A percentile compares a stretch with the other conserved stretches of the same genome.
phyloP scores from a whole-genome alignment of 2,113 vertebrate species.

The Pavo muticus region DNA sequence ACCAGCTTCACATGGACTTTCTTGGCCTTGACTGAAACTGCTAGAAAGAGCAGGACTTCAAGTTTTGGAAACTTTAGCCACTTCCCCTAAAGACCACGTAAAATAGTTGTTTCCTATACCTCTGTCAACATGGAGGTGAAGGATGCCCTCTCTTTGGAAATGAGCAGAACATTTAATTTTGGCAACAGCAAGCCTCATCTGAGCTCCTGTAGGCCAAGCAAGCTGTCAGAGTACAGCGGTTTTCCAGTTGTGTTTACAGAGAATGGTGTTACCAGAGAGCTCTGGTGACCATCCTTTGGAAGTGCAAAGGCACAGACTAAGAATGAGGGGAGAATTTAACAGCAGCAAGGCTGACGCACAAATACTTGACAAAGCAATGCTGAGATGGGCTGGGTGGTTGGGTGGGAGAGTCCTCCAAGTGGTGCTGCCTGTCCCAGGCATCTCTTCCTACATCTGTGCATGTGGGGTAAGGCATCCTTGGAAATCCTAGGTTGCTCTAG shows the following conservation, averaged over 20 bases:
- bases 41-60: background rate
- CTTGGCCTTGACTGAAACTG: background rate
- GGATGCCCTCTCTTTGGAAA: background rate
- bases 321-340: background rate
- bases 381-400: background rate
- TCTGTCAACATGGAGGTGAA: background rate
- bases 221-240: background rate
- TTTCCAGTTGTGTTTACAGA: background rate
- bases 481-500: background rate
- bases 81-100: background rate
- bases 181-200: background rate
- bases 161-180: background rate
- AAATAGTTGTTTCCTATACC: background rate
- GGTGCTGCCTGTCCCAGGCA: background rate
- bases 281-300: background rate
- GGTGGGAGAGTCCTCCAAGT: fast-evolving
- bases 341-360: fast-evolving
- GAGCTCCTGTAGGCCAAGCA: background rate
- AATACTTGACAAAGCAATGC: background rate
- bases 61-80: background rate
- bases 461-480: background rate
- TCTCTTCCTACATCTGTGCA: background rate
- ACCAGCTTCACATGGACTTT: background rate
- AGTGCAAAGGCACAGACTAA: background rate
- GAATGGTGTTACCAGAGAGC: background rate